Evolutionary conservation across 1,140 invertebrate species (phyloP).

Genomic region (Dryas iulia): DNA sequence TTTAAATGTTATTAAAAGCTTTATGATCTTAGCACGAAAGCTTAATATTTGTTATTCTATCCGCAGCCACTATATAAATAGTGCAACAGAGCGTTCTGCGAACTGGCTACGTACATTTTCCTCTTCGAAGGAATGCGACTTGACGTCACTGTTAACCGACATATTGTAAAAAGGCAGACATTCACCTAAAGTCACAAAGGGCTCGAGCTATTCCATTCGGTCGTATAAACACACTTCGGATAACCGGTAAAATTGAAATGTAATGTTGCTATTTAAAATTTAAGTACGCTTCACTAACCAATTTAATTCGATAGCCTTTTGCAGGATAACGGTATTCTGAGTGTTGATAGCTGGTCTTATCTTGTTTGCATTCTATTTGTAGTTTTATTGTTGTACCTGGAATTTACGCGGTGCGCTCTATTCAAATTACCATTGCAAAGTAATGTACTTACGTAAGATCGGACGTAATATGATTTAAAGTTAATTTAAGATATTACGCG

Average conservation of each 20-base stretch:
- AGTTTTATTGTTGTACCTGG: constrained; percentile 49
- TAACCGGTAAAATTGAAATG: constrained; percentile 51
- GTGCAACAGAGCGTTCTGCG: constrained; percentile 65
- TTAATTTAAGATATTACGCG: neutral
- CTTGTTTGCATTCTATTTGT: constrained; percentile 59
- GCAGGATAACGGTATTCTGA: constrained; percentile 53
- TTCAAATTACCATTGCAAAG: constrained; percentile 25
- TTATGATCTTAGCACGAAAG: constrained; percentile 33
- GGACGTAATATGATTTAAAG: neutral
- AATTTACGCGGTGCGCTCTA: constrained; percentile 34
- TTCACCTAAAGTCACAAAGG: constrained; percentile 15
- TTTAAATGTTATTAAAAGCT: constrained; percentile 9
- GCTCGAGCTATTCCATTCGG: constrained; percentile 31
- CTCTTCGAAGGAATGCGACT: constrained; percentile 65
- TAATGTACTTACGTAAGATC: constrained; percentile 28
- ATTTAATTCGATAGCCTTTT: constrained; percentile 37
- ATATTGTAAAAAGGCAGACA: constrained; percentile 34
- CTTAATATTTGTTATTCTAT: constrained; percentile 17
- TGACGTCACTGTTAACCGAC: constrained; percentile 56
- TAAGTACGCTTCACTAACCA: constrained; percentile 26
- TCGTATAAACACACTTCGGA: constrained; percentile 38
- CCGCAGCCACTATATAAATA: constrained; percentile 59
- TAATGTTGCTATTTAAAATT: constrained; percentile 44
- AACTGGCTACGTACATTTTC: constrained; percentile 68
- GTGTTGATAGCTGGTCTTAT: constrained; percentile 48